These are phyloP conservation scores for Atta colombica DNA, from an alignment of 1,140 invertebrate species.

Conservation along the genomic window DNA sequence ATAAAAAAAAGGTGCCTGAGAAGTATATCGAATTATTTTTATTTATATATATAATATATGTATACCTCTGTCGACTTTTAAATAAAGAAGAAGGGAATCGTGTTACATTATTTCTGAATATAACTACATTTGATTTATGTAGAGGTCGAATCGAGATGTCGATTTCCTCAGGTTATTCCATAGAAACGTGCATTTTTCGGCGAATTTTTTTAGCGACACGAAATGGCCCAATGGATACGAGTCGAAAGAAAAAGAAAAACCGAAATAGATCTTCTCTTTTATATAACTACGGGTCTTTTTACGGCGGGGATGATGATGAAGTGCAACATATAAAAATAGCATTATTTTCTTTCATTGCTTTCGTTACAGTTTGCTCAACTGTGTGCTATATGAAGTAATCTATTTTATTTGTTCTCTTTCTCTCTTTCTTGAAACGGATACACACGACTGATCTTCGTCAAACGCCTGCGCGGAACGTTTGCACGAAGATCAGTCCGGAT, in stretches of 20 bases:
- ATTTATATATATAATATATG: not conserved
- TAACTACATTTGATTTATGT: slow-evolving; percentile 29
- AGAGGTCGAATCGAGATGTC: not conserved
- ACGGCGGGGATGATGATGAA: slow-evolving; percentile 70
- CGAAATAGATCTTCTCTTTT: slow-evolving; percentile 56
- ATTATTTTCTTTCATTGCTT: slow-evolving; percentile 78
- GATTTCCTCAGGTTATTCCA: not conserved
- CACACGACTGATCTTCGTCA: slow-evolving; percentile 55
- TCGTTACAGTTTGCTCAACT: slow-evolving; percentile 75
- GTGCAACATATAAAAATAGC: slow-evolving; percentile 79
- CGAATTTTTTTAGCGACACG: slow-evolving; percentile 46
- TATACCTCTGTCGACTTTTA: not conserved
- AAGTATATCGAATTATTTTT: not conserved
- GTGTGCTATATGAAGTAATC: slow-evolving; percentile 75
- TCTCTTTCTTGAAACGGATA: slow-evolving; percentile 64
- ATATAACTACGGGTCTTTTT: slow-evolving; percentile 72
- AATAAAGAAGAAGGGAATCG: not conserved
- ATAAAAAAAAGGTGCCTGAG: not conserved
- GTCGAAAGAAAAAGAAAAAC: slow-evolving; percentile 47
- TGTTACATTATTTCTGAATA: not conserved
- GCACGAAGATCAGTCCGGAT: slow-evolving; percentile 61
- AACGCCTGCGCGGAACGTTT: slow-evolving; percentile 32
- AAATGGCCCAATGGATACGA: slow-evolving; percentile 68
- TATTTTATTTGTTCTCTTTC: slow-evolving; percentile 71
- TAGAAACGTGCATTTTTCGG: not conserved